phyloP scores from a whole-genome alignment of 2,797 vertebrate species.

The Myripristis murdjan region DNA sequence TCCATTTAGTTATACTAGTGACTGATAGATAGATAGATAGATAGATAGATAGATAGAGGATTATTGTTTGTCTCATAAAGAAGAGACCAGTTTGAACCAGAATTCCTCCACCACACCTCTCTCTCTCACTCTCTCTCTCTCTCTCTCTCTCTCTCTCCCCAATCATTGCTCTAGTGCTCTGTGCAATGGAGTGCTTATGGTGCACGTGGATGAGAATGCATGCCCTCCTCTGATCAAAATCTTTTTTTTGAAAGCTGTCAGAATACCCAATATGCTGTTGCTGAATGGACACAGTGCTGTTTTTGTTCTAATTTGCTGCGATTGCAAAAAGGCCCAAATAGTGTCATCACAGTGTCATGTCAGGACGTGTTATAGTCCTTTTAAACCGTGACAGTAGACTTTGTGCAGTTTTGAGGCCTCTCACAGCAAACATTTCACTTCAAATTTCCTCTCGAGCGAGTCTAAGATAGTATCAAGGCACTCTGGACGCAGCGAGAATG shows the following conservation, averaged over 20 bases:
- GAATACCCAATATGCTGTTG: not conserved
- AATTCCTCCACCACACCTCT: not conserved
- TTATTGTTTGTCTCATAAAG: not conserved
- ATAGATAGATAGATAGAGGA: not conserved
- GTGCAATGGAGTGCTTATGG: not conserved
- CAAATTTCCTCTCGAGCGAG: conserved; percentile 20
- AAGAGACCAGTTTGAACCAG: not conserved
- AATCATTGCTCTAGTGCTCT: not conserved
- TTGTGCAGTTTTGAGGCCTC: not conserved
- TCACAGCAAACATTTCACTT: conserved; percentile 17
- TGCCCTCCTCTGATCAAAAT: conserved; percentile 11
- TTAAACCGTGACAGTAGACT: not conserved
- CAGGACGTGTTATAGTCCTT: not conserved
- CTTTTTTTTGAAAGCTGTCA: conserved; percentile 12
- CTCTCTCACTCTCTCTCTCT: not conserved
- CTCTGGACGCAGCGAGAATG: conserved; percentile 21
- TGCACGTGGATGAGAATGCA: conserved; percentile 5
- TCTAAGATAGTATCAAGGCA: conserved; percentile 11
- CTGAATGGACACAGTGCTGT: not conserved
- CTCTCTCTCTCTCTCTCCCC: conserved; percentile 5
- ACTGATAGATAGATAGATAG: conserved; percentile 22
- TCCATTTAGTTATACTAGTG: conserved; percentile 8
- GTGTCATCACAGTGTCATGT: conserved; percentile 2
- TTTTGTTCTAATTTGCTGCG: not conserved
- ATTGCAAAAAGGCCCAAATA: not conserved